Conservation (phyloP, 2,797 vertebrate species). For the Girardinus metallicus region DNA sequence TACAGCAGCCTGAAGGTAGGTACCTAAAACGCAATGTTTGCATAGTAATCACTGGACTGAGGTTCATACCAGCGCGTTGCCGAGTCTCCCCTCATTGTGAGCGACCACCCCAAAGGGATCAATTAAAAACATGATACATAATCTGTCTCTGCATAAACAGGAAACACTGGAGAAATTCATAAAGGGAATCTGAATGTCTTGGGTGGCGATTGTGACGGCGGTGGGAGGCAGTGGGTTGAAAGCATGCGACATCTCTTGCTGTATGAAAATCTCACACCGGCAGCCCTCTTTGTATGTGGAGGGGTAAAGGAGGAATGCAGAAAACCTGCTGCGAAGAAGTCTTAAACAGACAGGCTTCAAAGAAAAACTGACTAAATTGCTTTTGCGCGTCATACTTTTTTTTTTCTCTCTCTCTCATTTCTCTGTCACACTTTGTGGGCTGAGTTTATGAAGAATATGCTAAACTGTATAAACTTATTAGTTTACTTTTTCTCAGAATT, state of each 20-base stretch:
- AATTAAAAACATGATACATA: slow-evolving; percentile 82
- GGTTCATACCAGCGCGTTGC: slow-evolving; percentile 67
- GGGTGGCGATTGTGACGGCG: neutral
- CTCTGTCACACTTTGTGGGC: neutral
- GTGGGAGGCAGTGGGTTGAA: slow-evolving; percentile 3
- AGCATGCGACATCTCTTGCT: neutral
- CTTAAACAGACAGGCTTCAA: neutral
- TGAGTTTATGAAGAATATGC: neutral
- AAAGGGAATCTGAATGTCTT: neutral
- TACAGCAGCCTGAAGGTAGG: neutral
- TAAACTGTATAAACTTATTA: neutral
- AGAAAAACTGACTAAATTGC: neutral
- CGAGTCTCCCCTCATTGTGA: slow-evolving; percentile 58
- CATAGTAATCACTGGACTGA: slow-evolving; percentile 62
- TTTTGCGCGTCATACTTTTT: neutral
- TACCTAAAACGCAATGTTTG: slow-evolving; percentile 5
- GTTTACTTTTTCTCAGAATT: neutral
- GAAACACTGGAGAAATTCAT: slow-evolving; percentile 12
- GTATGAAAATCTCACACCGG: neutral
- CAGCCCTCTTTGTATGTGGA: neutral
- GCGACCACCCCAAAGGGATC: slow-evolving; percentile 80
- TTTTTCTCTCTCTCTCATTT: neutral
- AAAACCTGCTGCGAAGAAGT: neutral
- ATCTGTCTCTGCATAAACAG: slow-evolving; percentile 58
- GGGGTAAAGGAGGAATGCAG: neutral